Base-by-base conservation (phyloP, 1,140 invertebrate species). In the Dendroctonus ponderosae region DNA sequence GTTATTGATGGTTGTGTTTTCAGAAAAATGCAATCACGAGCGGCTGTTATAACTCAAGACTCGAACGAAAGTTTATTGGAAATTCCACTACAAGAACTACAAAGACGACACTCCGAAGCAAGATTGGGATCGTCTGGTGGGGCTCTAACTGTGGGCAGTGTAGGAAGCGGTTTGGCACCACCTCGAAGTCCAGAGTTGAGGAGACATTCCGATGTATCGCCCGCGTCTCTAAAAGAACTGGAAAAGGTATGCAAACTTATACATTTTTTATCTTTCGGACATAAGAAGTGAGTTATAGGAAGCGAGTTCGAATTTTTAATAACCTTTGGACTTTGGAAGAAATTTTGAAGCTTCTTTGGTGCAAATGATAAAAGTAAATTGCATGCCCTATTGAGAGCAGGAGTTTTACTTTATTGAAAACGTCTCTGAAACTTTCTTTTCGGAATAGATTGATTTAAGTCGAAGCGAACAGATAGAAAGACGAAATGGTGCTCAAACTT, bases 151-250 rank as follows among this genome's bases (percentile, higher is more conserved):
- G 75, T 81, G 3, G 76, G 78, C 5, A 70, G 71, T 14, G 72
- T 82, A 15, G 83, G 84, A 40, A 79, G 79, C 12, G 85, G 83
- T 15, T 78, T 92, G 11, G 90, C 89, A 7, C 90, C 90, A 9
- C 91, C 91, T 0, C 80, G 90, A 38, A 91, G 88, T 66, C 89
- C 90, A 0, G 91, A 93, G 72, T 78, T 91, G 0, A 79, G 91
- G 0, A 80, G 91, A 43, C 91, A 93, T 73, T 92, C 90, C 0
- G 91, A 92, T 68, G 90, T 92, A 0, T 92, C 91, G 12, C 90
- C 90, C 0, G 90, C 90, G 0, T 91, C 89, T 43, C 80, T 92
- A 5, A 92, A 92, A 75, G 90, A 92, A 79, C 80, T 93, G 2
- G 91, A 92, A 81, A 90, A 91, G 84, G 90, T 92, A 66, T 26